Conservation (phyloP, 2,113 vertebrate species). For the Gallinago paraguaiae region DNA sequence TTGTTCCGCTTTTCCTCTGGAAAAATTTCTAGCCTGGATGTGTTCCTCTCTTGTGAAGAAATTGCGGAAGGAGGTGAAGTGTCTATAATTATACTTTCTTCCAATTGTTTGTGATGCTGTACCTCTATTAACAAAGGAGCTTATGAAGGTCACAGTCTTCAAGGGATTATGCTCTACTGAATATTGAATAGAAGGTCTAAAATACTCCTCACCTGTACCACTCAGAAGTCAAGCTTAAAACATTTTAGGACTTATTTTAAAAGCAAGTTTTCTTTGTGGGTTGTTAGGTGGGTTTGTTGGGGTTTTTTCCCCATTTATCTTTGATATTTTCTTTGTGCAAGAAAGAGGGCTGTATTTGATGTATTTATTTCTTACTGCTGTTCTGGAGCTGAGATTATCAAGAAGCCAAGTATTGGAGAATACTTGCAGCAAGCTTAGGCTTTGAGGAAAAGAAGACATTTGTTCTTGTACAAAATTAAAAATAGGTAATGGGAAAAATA, state of each 20-base stretch:
- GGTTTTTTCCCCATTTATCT: neutral
- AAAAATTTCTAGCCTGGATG: neutral
- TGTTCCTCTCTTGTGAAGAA: neutral
- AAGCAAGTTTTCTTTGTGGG: neutral
- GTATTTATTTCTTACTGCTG: neutral
- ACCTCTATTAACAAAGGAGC: neutral
- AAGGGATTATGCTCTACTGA: neutral
- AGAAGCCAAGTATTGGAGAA: neutral
- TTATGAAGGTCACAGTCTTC: neutral
- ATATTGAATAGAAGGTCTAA: neutral
- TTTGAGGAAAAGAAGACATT: neutral
- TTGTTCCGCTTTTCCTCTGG: neutral
- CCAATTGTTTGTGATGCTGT: neutral
- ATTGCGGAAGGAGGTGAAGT: neutral
- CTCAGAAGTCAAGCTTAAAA: neutral
- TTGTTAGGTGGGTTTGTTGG: fast-evolving
- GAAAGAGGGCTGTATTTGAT: neutral
- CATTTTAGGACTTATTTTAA: neutral
- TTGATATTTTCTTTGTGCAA: neutral
- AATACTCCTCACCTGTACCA: neutral
- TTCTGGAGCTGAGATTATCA: neutral
- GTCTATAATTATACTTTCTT: neutral
- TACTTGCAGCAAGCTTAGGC: neutral
- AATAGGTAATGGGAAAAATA: neutral
- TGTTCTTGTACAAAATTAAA: neutral